A percentile compares a stretch with the other conserved stretches of the same genome.
Conservation (phyloP, 2,797 vertebrate genomes). For the Pipistrellus kuhlii region DNA sequence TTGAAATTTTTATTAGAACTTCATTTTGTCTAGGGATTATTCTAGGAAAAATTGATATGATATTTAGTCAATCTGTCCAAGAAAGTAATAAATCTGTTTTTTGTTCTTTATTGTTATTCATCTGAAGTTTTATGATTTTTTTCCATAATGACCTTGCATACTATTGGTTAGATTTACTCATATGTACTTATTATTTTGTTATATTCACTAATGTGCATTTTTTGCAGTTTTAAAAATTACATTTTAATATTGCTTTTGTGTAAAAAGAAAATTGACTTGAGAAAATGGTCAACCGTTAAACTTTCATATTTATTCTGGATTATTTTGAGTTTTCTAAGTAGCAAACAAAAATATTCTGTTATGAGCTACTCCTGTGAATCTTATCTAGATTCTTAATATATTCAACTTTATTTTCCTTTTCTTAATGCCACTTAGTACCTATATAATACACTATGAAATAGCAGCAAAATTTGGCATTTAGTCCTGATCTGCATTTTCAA, state of each 20-base stretch:
- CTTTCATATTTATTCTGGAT: background rate
- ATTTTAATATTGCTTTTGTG: background rate
- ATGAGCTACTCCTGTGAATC: background rate
- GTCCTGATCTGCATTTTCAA: background rate
- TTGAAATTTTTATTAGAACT: slow-evolving; percentile 30
- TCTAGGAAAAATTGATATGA: background rate
- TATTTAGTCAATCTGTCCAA: background rate
- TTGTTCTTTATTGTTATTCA: background rate
- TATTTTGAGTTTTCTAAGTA: background rate
- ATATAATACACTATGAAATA: background rate
- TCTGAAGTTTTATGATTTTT: slow-evolving; percentile 21
- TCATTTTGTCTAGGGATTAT: background rate
- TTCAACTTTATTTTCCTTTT: background rate
- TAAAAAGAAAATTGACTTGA: background rate
- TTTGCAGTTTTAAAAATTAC: background rate
- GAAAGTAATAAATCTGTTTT: background rate
- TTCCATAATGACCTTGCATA: background rate
- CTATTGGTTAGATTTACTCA: background rate
- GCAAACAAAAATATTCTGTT: background rate
- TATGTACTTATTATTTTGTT: background rate
- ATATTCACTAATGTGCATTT: background rate
- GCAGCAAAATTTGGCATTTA: background rate
- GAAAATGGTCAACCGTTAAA: background rate
- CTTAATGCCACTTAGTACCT: background rate
- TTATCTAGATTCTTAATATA: background rate